Percentiles rank a stretch among this genome's conserved stretches.
phyloP scores from a whole-genome alignment of 53 echinoderm and acorn worm genomes.

The Pentamera pediparva region DNA sequence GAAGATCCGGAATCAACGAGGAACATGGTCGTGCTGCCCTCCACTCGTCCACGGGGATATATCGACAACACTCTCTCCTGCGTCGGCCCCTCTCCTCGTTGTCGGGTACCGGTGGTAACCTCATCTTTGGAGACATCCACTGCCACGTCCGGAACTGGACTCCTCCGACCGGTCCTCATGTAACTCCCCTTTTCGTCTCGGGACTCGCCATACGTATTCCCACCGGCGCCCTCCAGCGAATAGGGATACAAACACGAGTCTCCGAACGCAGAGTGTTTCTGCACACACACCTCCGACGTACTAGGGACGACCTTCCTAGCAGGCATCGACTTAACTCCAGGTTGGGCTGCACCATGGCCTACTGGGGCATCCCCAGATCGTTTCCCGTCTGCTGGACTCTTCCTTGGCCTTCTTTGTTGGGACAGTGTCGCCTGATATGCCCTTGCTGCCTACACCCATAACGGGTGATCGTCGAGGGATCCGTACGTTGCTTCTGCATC shows the following conservation, averaged over 20 bases:
- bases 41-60: neutral
- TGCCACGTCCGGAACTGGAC: no score
- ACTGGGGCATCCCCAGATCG: neutral
- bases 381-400: neutral
- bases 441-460: neutral
- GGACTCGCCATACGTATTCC: no score
- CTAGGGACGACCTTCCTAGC: neutral
- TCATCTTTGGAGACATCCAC: no score
- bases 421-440: neutral
- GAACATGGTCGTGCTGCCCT: neutral
- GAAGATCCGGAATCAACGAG: neutral
- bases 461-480: neutral
- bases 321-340: neutral
- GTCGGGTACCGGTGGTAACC: no score
- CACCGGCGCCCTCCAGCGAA: neutral
- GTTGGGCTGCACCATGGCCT: conserved; percentile 3
- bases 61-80: neutral
- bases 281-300: neutral
- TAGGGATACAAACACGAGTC: neutral
- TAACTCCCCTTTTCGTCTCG: no score
- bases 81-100: no score
- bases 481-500: neutral
- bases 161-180: no score
- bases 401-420: neutral
- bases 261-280: neutral